These are phyloP conservation scores for Anaspis maculata DNA, from an alignment of 2,888 invertebrate genomes.

Conservation along the genomic window DNA sequence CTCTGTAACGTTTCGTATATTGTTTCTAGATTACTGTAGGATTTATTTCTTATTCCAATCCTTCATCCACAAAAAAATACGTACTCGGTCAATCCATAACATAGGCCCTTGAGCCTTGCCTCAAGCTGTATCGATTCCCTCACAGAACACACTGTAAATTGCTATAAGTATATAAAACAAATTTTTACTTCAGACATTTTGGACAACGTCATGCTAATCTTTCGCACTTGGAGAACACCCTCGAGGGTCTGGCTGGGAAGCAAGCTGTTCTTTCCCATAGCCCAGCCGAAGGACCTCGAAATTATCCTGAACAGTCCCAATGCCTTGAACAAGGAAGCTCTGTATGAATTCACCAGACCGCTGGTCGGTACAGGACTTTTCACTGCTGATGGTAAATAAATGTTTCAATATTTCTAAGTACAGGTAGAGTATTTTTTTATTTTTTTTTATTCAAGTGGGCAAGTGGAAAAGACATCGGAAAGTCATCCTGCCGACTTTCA, in stretches of 20 bases:
- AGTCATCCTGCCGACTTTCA: constrained; percentile 16
- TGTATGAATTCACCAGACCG: constrained; percentile 21
- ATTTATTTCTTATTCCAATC: too few relatives aligned
- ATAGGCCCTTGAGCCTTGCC: too few relatives aligned
- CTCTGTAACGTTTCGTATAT: too few relatives aligned
- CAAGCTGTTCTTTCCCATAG: constrained; percentile 22
- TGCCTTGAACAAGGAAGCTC: constrained; percentile 23
- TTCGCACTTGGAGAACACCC: constrained; percentile 1
- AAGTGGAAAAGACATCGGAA: constrained; percentile 17
- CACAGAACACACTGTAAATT: neutral
- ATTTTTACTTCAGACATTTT: constrained; percentile 1
- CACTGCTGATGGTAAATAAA: constrained; percentile 36
- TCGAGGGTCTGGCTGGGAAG: constrained; percentile 27
- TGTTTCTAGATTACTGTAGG: too few relatives aligned
- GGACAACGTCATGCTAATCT: constrained; percentile 2
- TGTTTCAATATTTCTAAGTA: constrained; percentile 39
- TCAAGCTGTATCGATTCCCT: too few relatives aligned
- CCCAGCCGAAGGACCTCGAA: constrained; percentile 27
- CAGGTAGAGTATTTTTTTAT: too few relatives aligned
- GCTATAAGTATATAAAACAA: too few relatives aligned
- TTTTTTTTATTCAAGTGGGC: neutral
- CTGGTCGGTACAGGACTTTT: constrained; percentile 24
- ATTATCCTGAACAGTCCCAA: constrained; percentile 20
- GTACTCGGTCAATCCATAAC: too few relatives aligned
- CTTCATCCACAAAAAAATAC: too few relatives aligned